Conservation (phyloP, 2,888 invertebrate genomes). For the Pristionchus arcanus region DNA sequence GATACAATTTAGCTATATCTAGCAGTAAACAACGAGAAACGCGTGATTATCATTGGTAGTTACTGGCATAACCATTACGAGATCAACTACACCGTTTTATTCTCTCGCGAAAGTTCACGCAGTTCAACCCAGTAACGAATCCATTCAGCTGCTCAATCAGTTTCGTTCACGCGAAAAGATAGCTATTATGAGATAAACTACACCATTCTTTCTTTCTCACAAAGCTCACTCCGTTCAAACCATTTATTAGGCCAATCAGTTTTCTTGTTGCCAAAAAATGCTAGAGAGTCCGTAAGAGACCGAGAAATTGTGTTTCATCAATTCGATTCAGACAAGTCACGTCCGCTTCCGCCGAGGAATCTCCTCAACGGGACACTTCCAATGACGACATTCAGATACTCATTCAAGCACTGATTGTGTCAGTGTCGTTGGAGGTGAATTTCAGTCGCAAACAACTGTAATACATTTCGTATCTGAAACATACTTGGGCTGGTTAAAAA, state of each 20-base stretch:
- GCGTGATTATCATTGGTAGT: neutral
- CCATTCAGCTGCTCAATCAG: neutral
- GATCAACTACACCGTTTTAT: neutral
- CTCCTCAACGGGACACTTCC: neutral
- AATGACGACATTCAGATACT: slow-evolving; percentile 51
- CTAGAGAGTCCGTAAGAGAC: too few species aligned
- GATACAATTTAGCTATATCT: too few species aligned
- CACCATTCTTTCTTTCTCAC: too few species aligned
- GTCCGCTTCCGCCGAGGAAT: neutral
- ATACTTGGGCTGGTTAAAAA: too few species aligned
- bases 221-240: too few species aligned
- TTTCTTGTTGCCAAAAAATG: too few species aligned
- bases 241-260: neutral
- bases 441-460: neutral
- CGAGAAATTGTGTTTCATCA: neutral
- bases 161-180: neutral
- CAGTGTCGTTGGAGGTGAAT: slow-evolving; percentile 42
- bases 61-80: too few species aligned
- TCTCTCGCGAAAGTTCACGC: neutral
- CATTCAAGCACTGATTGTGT: slow-evolving; percentile 31
- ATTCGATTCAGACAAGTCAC: slow-evolving; percentile 5
- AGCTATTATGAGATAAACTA: too few species aligned
- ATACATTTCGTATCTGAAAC: too few species aligned
- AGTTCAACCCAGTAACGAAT: neutral
- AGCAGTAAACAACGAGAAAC: neutral